Evolutionary conservation across 1,140 invertebrate genomes (phyloP), one percentile per base, ranked within the genome.

Genomic region (Rhyacophila brunnea): DNA sequence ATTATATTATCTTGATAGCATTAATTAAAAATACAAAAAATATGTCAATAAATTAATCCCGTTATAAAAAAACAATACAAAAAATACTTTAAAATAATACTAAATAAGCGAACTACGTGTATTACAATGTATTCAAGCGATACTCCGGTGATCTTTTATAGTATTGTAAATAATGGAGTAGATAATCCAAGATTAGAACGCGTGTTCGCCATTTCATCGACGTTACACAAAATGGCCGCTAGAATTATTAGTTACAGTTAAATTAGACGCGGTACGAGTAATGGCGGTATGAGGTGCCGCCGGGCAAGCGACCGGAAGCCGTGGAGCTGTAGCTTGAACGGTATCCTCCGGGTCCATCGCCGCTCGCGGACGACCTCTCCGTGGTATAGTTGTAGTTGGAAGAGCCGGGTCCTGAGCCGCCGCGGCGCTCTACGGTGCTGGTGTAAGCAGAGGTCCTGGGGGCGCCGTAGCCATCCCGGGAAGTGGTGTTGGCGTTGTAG

Each of bases 181-280:
- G 7, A 28, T 28, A 5, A 28, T 28, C 9, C 23, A 28, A 28
- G 9, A 28, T 28, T 5, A 28, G 23, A 28, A 28, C 23, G 23
- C 23, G 23, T 9, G 23, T 28, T 5, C 23, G 23, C 23, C 23
- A 28, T 28, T 28, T 14, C 11, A 11, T 14, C n/a, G 17, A 42
- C 6, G 4, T 4, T 5, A 14, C n/a, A 42, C 17, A 42, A 42
- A 11, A 14, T 42, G 17, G n/a, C 17, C 40, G 40, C 40, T 5
- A 42, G 11, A 13, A 15, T 18, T n/a, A n/a, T n/a, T 17, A 19
- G 17, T 19, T 18, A 18, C 13, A 51, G 9, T 28, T 28, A 28
- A 40, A 65, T 83, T 88, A 92, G 69, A 92, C 87, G 74, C 88
- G 87, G 79, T 92, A 92, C 64, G 88, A 90, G 75, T 85, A 92